Evolutionary conservation across 2,888 invertebrate genomes (phyloP).

Genomic region (Nephrotoma guestfalica): DNA sequence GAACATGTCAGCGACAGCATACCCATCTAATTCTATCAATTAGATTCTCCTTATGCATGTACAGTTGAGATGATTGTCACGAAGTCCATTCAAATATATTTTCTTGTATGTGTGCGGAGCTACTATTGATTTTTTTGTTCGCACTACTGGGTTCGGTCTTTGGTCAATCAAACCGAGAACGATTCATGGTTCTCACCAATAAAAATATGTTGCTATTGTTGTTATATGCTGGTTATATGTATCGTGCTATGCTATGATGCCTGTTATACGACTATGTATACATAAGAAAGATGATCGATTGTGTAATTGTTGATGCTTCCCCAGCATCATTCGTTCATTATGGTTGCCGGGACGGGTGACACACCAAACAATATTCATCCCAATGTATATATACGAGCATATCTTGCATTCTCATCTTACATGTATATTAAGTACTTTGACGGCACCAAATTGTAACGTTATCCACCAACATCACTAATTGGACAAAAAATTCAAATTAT

Average conservation of each 20-base stretch:
- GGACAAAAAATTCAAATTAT: neutral
- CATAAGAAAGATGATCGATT: neutral
- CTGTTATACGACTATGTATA: neutral
- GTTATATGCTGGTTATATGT: neutral
- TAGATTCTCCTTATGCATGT: neutral
- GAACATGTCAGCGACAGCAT: neutral
- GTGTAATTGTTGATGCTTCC: neutral
- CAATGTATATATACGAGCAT: neutral
- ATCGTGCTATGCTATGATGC: neutral
- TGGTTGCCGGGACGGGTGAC: neutral
- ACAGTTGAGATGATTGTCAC: neutral
- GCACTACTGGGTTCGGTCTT: neutral
- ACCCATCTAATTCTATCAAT: neutral
- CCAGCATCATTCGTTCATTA: neutral
- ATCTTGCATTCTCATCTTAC: neutral
- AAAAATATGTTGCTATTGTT: neutral
- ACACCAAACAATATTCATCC: neutral
- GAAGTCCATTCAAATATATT: neutral
- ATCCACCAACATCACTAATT: neutral
- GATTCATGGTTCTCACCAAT: neutral
- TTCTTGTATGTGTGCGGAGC: neutral
- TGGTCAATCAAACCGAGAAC: neutral
- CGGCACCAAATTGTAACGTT: neutral
- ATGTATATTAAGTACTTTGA: neutral
- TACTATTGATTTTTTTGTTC: neutral